Conservation (phyloP, 2,888 invertebrate species). For the Strigamia transsilvanica region DNA sequence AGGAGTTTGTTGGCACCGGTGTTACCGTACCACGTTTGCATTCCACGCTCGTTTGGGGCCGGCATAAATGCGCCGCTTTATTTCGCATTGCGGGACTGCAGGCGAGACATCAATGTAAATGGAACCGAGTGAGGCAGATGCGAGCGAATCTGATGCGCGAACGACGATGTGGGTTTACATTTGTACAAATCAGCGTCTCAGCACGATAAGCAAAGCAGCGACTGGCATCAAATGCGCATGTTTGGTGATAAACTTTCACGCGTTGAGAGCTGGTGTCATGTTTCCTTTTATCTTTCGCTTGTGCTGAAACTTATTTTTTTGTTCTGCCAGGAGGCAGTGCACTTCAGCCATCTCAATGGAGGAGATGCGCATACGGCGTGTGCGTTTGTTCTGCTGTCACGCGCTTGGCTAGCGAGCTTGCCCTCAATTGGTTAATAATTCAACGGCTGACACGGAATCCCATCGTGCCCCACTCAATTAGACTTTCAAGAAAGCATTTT, state of each 20-base stretch:
- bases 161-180: constrained; percentile 47
- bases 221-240: constrained; percentile 43
- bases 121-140: constrained; percentile 45
- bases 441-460: constrained; percentile 18
- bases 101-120: constrained; percentile 49
- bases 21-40: constrained; percentile 10
- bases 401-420: constrained; percentile 27
- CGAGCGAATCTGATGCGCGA: constrained; percentile 46
- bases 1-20: constrained; percentile 36
- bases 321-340: constrained; percentile 27
- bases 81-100: constrained; percentile 49
- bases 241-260: constrained; percentile 37
- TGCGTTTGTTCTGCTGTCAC: constrained; percentile 41
- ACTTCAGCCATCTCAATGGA: constrained; percentile 25
- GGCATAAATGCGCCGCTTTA: constrained; percentile 48
- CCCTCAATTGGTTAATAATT: constrained; percentile 40
- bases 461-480: constrained; percentile 43
- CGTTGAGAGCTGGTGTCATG: constrained; percentile 47
- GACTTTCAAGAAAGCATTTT: constrained; percentile 42
- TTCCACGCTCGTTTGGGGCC: constrained; percentile 46
- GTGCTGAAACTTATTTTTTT: constrained; percentile 48
- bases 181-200: constrained; percentile 49
- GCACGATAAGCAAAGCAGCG: constrained; percentile 49
- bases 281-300: constrained; percentile 47
- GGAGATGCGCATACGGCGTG: constrained; percentile 18